phyloP scores from a whole-genome alignment of 2,797 vertebrate species.

The Scolopax bukidnonensis region DNA sequence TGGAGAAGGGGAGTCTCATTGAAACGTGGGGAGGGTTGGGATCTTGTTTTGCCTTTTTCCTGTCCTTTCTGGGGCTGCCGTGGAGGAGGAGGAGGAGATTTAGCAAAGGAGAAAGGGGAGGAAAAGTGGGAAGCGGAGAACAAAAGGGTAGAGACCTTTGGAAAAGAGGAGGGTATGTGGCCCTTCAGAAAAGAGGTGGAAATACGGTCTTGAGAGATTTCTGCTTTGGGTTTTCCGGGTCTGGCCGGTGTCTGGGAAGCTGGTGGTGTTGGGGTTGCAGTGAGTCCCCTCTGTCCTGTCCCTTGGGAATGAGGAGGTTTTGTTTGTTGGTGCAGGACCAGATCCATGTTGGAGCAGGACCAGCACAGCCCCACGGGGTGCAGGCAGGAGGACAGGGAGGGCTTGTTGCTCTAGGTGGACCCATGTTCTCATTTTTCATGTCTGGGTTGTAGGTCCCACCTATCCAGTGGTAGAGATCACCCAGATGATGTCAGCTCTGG shows the following conservation, averaged over 20 bases:
- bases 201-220: neutral
- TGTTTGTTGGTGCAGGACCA: neutral
- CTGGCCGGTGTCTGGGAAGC: neutral
- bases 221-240: neutral
- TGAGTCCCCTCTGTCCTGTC: accelerated
- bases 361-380: accelerated
- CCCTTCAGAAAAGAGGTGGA: neutral
- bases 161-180: neutral
- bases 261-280: no score
- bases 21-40: neutral
- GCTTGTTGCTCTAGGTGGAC: neutral
- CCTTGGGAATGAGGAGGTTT: neutral
- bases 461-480: neutral
- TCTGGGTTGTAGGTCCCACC: neutral
- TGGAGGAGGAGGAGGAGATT: neutral
- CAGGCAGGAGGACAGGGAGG: accelerated
- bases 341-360: neutral
- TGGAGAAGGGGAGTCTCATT: neutral
- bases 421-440: accelerated
- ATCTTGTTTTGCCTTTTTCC: neutral
- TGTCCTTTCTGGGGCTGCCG: neutral
- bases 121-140: neutral
- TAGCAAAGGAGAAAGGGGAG: neutral
- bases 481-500: neutral
- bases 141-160: neutral